Evolutionary conservation across 2,888 invertebrate species (phyloP).

Genomic region (Chrysopilus asiliformis): DNA sequence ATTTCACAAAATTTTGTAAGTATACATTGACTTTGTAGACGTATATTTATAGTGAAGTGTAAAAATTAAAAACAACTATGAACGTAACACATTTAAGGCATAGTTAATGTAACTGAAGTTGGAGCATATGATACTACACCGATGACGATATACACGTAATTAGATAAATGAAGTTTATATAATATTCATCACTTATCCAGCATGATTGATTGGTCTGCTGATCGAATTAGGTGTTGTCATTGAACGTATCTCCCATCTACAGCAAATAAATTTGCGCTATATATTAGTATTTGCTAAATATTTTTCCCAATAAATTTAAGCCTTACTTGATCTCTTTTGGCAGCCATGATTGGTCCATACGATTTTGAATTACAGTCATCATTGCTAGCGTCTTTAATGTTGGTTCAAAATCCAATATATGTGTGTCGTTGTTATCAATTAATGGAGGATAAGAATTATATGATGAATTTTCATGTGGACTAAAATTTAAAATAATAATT

Average conservation of each 20-base stretch:
- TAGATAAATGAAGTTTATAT: no score
- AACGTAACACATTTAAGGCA: no score
- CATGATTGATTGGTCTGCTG: constrained; percentile 39
- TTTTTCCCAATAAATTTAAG: constrained; percentile 3
- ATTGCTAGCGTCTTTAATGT: constrained; percentile 60
- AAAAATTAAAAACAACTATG: no score
- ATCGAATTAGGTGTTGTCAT: constrained; percentile 61
- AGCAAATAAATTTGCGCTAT: no score
- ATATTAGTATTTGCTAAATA: no score
- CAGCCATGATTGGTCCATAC: constrained; percentile 47
- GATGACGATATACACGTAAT: no score
- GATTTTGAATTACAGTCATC: constrained; percentile 48
- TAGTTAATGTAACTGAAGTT: no score
- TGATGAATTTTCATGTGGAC: constrained; percentile 6
- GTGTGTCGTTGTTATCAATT: constrained; percentile 71
- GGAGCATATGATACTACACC: no score
- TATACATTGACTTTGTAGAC: no score
- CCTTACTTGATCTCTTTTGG: constrained; percentile 52
- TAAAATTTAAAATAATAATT: no score
- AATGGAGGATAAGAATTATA: constrained; percentile 25
- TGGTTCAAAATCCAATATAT: constrained; percentile 67
- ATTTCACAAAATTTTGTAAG: no score
- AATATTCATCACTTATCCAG: constrained; percentile 22
- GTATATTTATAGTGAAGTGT: no score
- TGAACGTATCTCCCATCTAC: constrained; percentile 51